Evolutionary conservation across 2,113 vertebrate species (phyloP), one percentile per base, ranked within the genome.

Genomic region (Pelecanus crispus): DNA sequence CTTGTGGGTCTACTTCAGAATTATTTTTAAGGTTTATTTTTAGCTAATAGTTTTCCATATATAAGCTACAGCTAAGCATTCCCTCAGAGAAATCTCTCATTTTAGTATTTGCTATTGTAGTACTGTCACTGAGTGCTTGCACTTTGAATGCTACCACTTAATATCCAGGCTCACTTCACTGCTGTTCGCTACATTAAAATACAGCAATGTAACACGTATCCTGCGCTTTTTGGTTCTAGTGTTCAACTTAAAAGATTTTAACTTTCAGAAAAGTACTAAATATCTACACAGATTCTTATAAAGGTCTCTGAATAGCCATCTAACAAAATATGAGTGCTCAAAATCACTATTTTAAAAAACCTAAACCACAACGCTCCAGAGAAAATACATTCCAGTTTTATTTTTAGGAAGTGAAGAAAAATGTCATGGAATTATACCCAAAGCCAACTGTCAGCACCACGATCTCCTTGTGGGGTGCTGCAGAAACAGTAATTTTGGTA

Each of bases 1-100:
- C 81, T 96, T 90, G 40, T 3, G 19, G 58, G 80, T 95, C 50
- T 78, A 49, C 90, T 78, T 77, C 91, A 91, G 38, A 94, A 83
- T 91, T 47, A 89, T 84, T 94, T 92, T 92, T 55, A 86, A 88
- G 55, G 55, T 94, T 92, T 86, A 80, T 96, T 95, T 93, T 92
- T 86, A 77, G 47, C 50, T 62, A 80, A 58, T 36, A 40, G 3
- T 32, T 95, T 94, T 93, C 32, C 59, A 58, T 78, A 85, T 52
- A 86, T 70, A 92, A 85, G 81, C 29, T 61, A 65, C 49, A 82
- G 63, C 36, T 47, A 92, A 61, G 45, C 52, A 61, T 55, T 81
- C 42, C 44, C 67, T 68, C 42, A 50, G 49, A 90, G 59, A 91
- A 88, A 74, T 44, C 31, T 47, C 86, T 84, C 44, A 66, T 62